Base-by-base conservation (phyloP, 2,797 vertebrate genomes). In the Sebastiscus tertius region DNA sequence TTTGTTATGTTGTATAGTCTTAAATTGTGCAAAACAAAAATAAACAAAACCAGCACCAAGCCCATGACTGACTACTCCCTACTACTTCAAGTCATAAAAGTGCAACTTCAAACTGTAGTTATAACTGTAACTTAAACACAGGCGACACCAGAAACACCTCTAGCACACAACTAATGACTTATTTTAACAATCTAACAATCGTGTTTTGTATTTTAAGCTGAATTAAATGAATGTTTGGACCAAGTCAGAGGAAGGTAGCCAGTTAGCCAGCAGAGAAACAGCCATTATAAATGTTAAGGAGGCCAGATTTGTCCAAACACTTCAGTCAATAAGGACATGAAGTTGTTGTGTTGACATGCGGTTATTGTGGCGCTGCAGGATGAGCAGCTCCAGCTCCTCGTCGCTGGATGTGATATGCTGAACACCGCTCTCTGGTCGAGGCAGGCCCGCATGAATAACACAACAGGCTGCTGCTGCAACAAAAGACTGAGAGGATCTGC, bases 361-460 rank as follows among this genome's bases (percentile, higher is more conserved):
- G 33, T 84, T 64, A 69, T 79, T 75, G 75, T 68, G 77, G 60
- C 5, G 73, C 58, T 33, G 73, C 66, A 61, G 58, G 29, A 24
- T 8, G 68, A 54, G 20, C 70, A 83, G 75, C 70, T 59, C 42
- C 68, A n/a, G 62, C 54, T 36, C 33, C 65, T 55, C 20, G 49
- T 73, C 78, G 83, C 67, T 67, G 42, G 80, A 56, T 81, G 76
- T 86, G 94, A 90, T 93, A 88, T 90, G 94, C 94, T 94, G 93
- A 95, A 95, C 81, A 90, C 88, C 92, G 93, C 95, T 93, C 90
- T 94, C 86, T 84, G 85, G 82, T 39, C 54, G 61, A 72, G 86
- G 86, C 85, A 93, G 96, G 95, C 94, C 95, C 94, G 89, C 94
- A 96, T 95, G 95, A 96, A 96, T 95, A 96, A 96, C 95, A 96